Conservation (phyloP, 2,888 invertebrate species). For the Lathronympha strigana region DNA sequence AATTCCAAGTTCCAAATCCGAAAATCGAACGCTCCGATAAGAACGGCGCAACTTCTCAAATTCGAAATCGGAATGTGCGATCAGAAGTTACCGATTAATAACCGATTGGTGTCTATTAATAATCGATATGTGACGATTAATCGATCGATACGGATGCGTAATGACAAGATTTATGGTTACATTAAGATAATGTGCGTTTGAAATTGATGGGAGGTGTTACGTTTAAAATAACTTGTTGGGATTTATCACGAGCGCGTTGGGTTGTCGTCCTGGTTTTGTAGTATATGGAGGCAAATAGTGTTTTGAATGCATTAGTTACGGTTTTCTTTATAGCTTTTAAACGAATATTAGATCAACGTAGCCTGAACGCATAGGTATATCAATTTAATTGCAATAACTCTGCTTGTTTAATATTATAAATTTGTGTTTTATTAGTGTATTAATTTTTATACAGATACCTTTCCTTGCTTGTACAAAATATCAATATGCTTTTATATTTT, state of each 20-base stretch:
- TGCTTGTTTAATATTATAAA: too few species aligned
- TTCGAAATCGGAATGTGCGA: slow-evolving; percentile 52
- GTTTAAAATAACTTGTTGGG: slow-evolving; percentile 33
- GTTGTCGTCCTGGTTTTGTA: not conserved
- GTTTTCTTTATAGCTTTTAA: too few species aligned
- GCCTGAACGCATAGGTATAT: too few species aligned
- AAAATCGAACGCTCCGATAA: slow-evolving; percentile 26
- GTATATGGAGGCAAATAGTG: not conserved
- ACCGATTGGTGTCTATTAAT: slow-evolving; percentile 27
- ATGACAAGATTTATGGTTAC: slow-evolving; percentile 68
- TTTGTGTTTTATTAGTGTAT: too few species aligned
- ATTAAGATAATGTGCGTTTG: slow-evolving; percentile 55
- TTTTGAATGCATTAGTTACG: not conserved
- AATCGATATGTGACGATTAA: slow-evolving; percentile 54
- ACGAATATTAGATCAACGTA: not conserved
- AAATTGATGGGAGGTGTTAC: slow-evolving; percentile 29
- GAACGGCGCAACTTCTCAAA: slow-evolving; percentile 33
- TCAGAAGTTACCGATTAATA: slow-evolving; percentile 32
- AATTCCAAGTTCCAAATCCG: slow-evolving; percentile 7
- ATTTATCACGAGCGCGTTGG: slow-evolving; percentile 30
- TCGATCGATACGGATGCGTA: slow-evolving; percentile 61
- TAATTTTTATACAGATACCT: too few species aligned
- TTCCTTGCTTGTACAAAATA: too few species aligned
- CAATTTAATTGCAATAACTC: too few species aligned
- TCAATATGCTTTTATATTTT: too few species aligned